Conservation (phyloP, 2,888 invertebrate genomes). For the Drosophila picticornis region DNA sequence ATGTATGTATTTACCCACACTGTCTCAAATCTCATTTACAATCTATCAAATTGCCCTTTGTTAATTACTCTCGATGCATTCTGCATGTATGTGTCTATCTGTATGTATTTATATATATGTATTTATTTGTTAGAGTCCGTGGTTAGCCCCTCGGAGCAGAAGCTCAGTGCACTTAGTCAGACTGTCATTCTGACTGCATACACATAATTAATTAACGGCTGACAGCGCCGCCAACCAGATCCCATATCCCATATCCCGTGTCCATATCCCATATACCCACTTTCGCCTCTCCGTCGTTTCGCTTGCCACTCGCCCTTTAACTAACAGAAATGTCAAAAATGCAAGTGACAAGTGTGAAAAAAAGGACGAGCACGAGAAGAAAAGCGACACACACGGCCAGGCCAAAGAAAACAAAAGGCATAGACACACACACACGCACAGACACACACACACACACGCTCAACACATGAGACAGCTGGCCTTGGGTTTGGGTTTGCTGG, state of each 20-base stretch:
- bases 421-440: constrained; percentile 27
- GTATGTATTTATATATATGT: constrained; percentile 5
- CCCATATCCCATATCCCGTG: constrained; percentile 16
- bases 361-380: constrained; percentile 66
- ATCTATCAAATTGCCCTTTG: constrained; percentile 34
- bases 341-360: constrained; percentile 79
- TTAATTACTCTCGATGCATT: constrained; percentile 48
- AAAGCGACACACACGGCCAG: constrained; percentile 40
- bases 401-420: constrained; percentile 70
- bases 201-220: constrained; percentile 76
- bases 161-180: constrained; percentile 58
- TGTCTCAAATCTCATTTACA: constrained; percentile 19
- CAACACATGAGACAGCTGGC: constrained; percentile 34
- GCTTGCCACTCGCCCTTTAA: constrained; percentile 40
- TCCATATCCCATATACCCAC: constrained; percentile 3
- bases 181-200: constrained; percentile 74
- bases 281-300: not conserved
- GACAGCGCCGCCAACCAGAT: constrained; percentile 56
- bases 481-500: constrained; percentile 20
- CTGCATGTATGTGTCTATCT: constrained; percentile 14
- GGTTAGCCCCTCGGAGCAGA: constrained; percentile 17
- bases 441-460: constrained; percentile 29
- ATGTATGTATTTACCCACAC: constrained; percentile 2
- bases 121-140: constrained; percentile 16
- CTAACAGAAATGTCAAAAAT: constrained; percentile 80